These are phyloP conservation scores for Scaptomyza graminum DNA, from an alignment of 1,140 invertebrate genomes.

Conservation along the genomic window DNA sequence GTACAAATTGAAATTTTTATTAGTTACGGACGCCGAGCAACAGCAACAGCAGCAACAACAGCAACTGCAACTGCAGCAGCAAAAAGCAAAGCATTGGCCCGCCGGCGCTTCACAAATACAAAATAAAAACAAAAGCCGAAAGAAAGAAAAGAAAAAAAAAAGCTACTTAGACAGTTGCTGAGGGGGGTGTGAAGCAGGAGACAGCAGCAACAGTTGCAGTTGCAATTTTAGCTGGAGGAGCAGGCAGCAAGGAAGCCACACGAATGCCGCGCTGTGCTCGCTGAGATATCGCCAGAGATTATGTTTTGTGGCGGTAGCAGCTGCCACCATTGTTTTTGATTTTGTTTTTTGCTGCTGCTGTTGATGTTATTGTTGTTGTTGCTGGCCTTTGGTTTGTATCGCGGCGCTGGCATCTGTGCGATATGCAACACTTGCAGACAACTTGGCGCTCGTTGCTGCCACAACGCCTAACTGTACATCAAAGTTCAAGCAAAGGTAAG, in stretches of 20 bases:
- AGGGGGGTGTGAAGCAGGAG: neutral
- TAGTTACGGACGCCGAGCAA: conserved; percentile 67
- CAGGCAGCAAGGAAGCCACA: conserved; percentile 64
- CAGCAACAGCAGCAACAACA: conserved; percentile 11
- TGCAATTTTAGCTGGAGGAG: conserved; percentile 10
- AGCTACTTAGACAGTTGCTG: conserved; percentile 67
- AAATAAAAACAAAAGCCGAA: conserved; percentile 28
- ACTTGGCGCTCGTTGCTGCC: conserved; percentile 62
- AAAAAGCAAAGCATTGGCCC: conserved; percentile 68
- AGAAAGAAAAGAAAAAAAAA: conserved; percentile 38
- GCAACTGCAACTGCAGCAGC: conserved; percentile 17
- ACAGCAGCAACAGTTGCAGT: conserved; percentile 24
- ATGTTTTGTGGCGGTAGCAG: conserved; percentile 79
- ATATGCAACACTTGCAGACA: conserved; percentile 81
- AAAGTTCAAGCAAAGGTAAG: conserved; percentile 15
- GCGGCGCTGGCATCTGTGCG: conserved; percentile 73
- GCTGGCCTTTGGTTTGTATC: conserved; percentile 76
- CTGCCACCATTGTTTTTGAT: conserved; percentile 77
- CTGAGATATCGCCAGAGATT: conserved; percentile 74
- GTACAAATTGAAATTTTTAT: conserved; percentile 82
- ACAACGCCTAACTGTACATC: conserved; percentile 51
- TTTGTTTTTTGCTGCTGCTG: conserved; percentile 14
- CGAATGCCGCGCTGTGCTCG: conserved; percentile 54
- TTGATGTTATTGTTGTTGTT: conserved; percentile 4
- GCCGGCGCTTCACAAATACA: conserved; percentile 60